Percentiles rank a stretch among this genome's conserved stretches.
Conservation (phyloP, 2,113 vertebrate genomes). For the Camelus bactrianus region DNA sequence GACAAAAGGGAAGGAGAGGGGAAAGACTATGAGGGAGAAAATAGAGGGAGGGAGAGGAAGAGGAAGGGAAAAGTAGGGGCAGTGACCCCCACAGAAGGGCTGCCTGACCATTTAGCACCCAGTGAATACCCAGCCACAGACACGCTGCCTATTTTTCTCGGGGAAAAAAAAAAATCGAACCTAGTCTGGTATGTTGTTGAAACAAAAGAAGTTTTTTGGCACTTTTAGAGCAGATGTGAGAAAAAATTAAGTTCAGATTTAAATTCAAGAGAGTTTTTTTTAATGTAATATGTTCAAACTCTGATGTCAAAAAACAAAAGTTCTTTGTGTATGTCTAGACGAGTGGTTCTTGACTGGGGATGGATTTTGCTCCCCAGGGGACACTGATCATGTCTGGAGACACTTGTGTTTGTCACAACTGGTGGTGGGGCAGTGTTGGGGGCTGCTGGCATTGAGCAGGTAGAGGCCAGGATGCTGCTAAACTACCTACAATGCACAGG, state of each 20-base stretch:
- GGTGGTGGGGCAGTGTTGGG: background rate
- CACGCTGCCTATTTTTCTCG: background rate
- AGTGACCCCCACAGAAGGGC: background rate
- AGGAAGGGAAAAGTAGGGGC: background rate
- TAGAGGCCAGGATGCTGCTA: background rate
- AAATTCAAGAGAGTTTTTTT: conserved; percentile 36
- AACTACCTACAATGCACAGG: background rate
- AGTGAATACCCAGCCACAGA: background rate
- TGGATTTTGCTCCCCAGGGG: background rate
- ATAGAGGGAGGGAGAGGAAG: background rate
- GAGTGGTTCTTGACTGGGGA: background rate
- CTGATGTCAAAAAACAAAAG: background rate
- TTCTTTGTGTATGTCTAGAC: background rate
- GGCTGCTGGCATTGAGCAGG: background rate
- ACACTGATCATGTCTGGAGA: background rate
- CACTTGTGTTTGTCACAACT: background rate
- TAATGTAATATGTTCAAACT: background rate
- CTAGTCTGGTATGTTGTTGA: background rate
- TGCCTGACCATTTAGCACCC: background rate
- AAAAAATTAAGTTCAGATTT: conserved; percentile 65
- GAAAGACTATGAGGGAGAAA: background rate
- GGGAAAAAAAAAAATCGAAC: background rate
- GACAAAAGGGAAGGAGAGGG: background rate
- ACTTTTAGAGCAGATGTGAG: conserved; percentile 22
- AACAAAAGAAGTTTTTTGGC: conserved; percentile 14